Conservation (phyloP, 2,797 vertebrate species). For the Potorous gilbertii region DNA sequence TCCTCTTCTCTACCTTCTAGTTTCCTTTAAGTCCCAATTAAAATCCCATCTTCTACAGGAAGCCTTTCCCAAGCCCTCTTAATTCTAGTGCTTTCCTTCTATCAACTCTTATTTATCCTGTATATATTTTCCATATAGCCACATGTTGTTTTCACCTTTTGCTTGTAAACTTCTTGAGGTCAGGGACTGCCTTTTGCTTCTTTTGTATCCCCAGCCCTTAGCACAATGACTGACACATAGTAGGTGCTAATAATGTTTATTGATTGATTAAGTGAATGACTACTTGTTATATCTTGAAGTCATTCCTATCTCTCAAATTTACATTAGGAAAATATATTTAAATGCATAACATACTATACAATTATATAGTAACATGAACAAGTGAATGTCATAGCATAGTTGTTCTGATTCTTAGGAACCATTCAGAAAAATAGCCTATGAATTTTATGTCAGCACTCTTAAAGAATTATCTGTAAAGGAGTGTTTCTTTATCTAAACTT, state of each 20-base stretch:
- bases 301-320: constrained; percentile 11
- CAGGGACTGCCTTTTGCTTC: neutral
- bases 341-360: neutral
- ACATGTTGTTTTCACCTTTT: no score
- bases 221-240: no score
- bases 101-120: no score
- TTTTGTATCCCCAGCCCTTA: no score
- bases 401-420: neutral
- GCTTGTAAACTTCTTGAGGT: neutral
- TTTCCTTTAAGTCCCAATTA: no score
- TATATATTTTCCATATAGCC: no score
- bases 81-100: no score
- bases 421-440: neutral
- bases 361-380: neutral
- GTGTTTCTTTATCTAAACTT: constrained; percentile 51
- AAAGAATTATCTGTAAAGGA: neutral
- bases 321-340: constrained; percentile 27
- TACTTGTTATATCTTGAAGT: neutral
- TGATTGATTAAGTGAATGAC: neutral
- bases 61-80: no score
- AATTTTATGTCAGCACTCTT: neutral
- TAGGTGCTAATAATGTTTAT: neutral
- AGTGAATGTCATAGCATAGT: neutral
- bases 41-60: no score
- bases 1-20: no score